Conservation (phyloP, 2,888 invertebrate genomes). For the Caenorhabditis panamensis region DNA sequence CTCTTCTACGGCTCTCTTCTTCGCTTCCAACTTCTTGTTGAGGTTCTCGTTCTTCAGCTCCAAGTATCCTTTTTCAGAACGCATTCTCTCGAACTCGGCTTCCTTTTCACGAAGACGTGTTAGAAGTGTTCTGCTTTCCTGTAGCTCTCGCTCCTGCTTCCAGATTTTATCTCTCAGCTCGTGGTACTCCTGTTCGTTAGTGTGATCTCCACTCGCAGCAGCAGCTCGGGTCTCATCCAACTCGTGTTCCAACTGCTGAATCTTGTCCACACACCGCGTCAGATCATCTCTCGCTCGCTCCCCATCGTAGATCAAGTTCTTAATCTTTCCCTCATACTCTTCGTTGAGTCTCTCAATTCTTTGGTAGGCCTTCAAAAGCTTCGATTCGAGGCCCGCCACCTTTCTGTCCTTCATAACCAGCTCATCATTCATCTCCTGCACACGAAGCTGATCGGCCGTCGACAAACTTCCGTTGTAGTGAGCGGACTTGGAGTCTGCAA, state of each 20-base stretch:
- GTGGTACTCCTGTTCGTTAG: constrained; percentile 47
- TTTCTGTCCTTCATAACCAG: constrained; percentile 49
- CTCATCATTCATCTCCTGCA: constrained; percentile 59
- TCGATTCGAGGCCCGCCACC: constrained; percentile 47
- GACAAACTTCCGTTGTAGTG: constrained; percentile 42
- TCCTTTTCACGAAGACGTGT: constrained; percentile 54
- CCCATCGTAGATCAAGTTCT: constrained; percentile 46
- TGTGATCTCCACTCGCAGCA: constrained; percentile 37
- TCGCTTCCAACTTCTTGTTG: constrained; percentile 65
- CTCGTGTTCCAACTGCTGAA: constrained; percentile 46
- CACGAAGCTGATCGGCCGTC: constrained; percentile 39
- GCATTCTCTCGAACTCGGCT: constrained; percentile 58
- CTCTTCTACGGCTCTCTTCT: constrained; percentile 63
- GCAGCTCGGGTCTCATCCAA: constrained; percentile 32
- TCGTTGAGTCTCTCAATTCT: constrained; percentile 51
- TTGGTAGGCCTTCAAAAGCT: constrained; percentile 59
- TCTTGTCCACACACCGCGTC: constrained; percentile 42
- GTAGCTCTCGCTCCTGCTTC: constrained; percentile 61
- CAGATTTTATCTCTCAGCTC: constrained; percentile 55
- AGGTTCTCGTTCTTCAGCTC: constrained; percentile 67
- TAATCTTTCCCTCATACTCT: constrained; percentile 53
- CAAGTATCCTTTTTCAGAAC: constrained; percentile 62
- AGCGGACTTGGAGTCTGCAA: constrained; percentile 53
- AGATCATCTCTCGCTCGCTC: constrained; percentile 51
- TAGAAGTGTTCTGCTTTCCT: constrained; percentile 48